Percentiles rank a stretch among this genome's conserved stretches.
phyloP scores from a whole-genome alignment of 2,888 invertebrate species.

The Gastrophysa polygoni region DNA sequence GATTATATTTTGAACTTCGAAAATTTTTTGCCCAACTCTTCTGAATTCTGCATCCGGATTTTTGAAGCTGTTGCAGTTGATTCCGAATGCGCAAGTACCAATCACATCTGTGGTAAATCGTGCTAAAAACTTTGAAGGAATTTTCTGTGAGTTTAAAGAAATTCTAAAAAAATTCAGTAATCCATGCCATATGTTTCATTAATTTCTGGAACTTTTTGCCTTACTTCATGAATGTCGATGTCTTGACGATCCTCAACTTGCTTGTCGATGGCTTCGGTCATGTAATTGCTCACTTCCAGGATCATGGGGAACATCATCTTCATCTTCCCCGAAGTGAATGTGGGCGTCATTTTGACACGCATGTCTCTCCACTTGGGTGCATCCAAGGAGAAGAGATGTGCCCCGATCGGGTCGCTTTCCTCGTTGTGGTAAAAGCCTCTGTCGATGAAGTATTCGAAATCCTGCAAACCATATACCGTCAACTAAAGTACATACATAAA shows the following conservation, averaged over 20 bases:
- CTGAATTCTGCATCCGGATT: slow-evolving; percentile 10
- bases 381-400: slow-evolving; percentile 62
- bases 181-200: no score
- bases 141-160: neutral
- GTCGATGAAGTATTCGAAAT: slow-evolving; percentile 40
- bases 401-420: slow-evolving; percentile 54
- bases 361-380: slow-evolving; percentile 67
- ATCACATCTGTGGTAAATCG: slow-evolving; percentile 8
- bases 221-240: slow-evolving; percentile 58
- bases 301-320: slow-evolving; percentile 55
- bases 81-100: slow-evolving; percentile 1
- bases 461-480: no score
- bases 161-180: neutral
- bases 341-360: slow-evolving; percentile 66
- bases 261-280: slow-evolving; percentile 43
- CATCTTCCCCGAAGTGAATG: slow-evolving; percentile 60
- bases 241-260: slow-evolving; percentile 37
- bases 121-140: slow-evolving; percentile 4
- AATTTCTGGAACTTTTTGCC: no score
- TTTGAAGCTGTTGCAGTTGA: slow-evolving; percentile 4
- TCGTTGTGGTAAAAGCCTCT: slow-evolving; percentile 48
- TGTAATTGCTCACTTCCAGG: slow-evolving; percentile 43
- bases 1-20: neutral
- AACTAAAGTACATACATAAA: no score
- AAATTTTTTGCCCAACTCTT: neutral